Evolutionary conservation across 1,140 invertebrate species (phyloP).

Genomic region (Chlorops oryzae): DNA sequence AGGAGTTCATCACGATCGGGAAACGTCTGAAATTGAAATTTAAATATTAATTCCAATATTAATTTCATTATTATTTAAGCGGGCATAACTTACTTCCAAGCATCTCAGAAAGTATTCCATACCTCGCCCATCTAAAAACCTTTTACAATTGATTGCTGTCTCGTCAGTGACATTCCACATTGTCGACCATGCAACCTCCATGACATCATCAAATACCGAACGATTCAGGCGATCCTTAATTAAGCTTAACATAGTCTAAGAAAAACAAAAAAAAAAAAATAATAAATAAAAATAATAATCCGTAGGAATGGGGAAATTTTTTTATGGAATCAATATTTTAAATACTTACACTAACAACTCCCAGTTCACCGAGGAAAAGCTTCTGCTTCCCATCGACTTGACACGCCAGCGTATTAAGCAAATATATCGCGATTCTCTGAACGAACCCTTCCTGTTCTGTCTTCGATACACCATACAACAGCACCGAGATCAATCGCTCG

Average conservation of each 20-base stretch:
- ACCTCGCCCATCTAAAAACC: constrained; percentile 78
- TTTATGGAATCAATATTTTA: not conserved
- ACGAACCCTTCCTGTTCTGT: constrained; percentile 85
- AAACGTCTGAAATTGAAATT: constrained; percentile 60
- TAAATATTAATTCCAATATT: constrained; percentile 1
- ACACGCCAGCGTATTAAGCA: constrained; percentile 92
- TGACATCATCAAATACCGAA: constrained; percentile 82
- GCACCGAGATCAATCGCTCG: constrained; percentile 74
- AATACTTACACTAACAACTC: constrained; percentile 70
- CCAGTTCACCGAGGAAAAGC: constrained; percentile 78
- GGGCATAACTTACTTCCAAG: constrained; percentile 57
- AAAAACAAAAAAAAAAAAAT: constrained; percentile 25
- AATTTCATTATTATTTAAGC: not conserved
- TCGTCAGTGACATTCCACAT: constrained; percentile 99
- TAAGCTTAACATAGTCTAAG: constrained; percentile 78
- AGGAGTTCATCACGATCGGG: constrained; percentile 81
- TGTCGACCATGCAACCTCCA: constrained; percentile 96
- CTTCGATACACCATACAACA: constrained; percentile 75
- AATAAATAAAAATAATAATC: constrained; percentile 7
- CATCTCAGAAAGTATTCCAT: constrained; percentile 84
- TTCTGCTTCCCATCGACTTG: constrained; percentile 93
- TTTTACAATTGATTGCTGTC: constrained; percentile 84
- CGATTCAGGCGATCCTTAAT: constrained; percentile 70
- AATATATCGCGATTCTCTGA: constrained; percentile 88
- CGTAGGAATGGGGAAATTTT: not conserved